Evolutionary conservation across 2,888 invertebrate species (phyloP), one percentile per base, ranked within the genome.

Genomic region (Eustalomyia histrio): DNA sequence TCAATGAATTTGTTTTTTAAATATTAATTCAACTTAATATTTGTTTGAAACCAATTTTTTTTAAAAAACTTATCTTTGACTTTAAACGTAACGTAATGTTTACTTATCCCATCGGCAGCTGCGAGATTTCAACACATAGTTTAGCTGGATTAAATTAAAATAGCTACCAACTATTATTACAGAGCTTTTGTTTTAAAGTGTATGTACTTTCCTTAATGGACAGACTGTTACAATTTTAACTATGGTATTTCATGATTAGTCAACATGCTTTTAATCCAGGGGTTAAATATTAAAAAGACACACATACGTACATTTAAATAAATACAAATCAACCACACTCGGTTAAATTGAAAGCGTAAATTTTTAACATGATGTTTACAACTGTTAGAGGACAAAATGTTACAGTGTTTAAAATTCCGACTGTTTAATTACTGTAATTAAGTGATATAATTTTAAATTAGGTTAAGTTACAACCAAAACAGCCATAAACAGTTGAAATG

Each of bases 401-500:
- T 24, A 78, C 71, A 61, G 60, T 69, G 74, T 69, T 78, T 71
- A 58, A 67, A 67, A 64, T 61, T 65, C 65, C 39, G 63, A 78
- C 71, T 75, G n/a, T 81, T 78, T 81, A 81, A 78, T 81, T 57
- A 24, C 21, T 29, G 71, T 81, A 81, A 81, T 81, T 75, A 78
- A 78, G 81, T 81, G 81, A 74, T 78, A 69, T 74, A 61, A 67
- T 68, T 74, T 75, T 50, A 75, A 78, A 81, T 78, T 75, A 67
- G 71, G 43, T 65, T 53, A 74, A 71, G 63, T 63, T 75, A 63
- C 75, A 80, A 14, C 24, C 53, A 10, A 55, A 29, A 67, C 43
- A 55, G 43, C n/a, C 43, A 47, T 47, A 47, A 14, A 47, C 43
- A 47, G n/a, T 47, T 14, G 14, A 47, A n/a, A 14, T 47, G 16